Evolutionary conservation across 2,888 invertebrate genomes (phyloP).

Genomic region (Holacanthella duospinosa): DNA sequence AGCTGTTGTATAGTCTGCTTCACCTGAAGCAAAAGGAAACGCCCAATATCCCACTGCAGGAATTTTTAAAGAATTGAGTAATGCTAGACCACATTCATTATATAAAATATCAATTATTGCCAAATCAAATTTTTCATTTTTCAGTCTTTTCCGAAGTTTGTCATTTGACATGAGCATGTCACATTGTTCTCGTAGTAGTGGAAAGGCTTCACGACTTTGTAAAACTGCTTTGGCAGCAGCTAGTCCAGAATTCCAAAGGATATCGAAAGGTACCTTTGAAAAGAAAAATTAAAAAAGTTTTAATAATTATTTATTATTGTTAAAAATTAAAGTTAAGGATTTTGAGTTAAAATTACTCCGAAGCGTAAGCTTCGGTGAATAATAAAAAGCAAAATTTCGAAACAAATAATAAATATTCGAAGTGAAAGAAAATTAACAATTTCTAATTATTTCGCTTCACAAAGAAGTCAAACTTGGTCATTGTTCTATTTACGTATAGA

Average conservation of each 20-base stretch:
- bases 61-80: constrained; percentile 38
- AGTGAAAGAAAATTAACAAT: too few species aligned
- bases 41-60: constrained; percentile 41
- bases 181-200: constrained; percentile 38
- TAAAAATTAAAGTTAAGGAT: not conserved
- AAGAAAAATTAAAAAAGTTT: constrained; percentile 2
- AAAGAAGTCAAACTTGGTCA: too few species aligned
- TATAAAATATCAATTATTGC: constrained; percentile 39
- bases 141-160: constrained; percentile 27
- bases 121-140: constrained; percentile 36
- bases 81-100: constrained; percentile 39
- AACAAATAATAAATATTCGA: too few species aligned
- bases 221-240: constrained; percentile 33
- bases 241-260: constrained; percentile 37
- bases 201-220: constrained; percentile 37
- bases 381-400: too few species aligned
- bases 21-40: constrained; percentile 39
- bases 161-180: constrained; percentile 37
- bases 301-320: not conserved
- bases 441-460: too few species aligned
- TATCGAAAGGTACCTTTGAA: constrained; percentile 36
- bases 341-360: not conserved
- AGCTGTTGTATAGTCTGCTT: constrained; percentile 39
- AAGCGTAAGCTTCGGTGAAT: too few species aligned
- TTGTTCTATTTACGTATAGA: too few species aligned